Conservation (phyloP, 2,888 invertebrate species). For the Tenthredo mesomela region DNA sequence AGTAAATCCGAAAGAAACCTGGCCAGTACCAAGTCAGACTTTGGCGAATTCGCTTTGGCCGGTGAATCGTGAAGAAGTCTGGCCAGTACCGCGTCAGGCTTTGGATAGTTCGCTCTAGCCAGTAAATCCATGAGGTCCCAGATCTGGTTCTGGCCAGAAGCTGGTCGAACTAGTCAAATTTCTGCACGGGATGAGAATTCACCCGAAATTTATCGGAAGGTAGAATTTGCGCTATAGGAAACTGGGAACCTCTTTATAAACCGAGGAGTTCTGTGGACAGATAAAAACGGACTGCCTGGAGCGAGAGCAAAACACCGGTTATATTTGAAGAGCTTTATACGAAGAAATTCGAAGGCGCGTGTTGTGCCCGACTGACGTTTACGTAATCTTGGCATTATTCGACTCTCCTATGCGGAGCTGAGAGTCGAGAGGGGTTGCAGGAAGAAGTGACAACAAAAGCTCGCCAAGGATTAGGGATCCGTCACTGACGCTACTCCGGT, state of each 20-base stretch:
- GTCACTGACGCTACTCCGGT: slow-evolving; percentile 60
- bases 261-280: background rate
- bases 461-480: slow-evolving; percentile 67
- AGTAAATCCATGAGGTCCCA: too few relatives aligned
- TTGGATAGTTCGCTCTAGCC: too few relatives aligned
- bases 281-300: background rate
- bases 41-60: too few relatives aligned
- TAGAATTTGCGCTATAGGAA: background rate
- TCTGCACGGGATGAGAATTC: too few relatives aligned
- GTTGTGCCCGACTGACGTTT: slow-evolving; percentile 69
- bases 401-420: slow-evolving; percentile 63
- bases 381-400: slow-evolving; percentile 74
- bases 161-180: too few relatives aligned
- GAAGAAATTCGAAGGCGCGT: slow-evolving; percentile 67
- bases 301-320: slow-evolving; percentile 64
- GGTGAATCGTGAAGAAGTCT: too few relatives aligned
- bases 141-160: too few relatives aligned
- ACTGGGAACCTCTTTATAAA: background rate
- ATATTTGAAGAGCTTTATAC: slow-evolving; percentile 66
- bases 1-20: too few relatives aligned
- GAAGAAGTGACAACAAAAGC: slow-evolving; percentile 69
- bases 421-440: slow-evolving; percentile 49
- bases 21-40: too few relatives aligned
- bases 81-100: too few relatives aligned
- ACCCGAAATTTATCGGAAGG: background rate